Conservation (phyloP, 1,140 invertebrate species). For the Lucilia sericata region DNA sequence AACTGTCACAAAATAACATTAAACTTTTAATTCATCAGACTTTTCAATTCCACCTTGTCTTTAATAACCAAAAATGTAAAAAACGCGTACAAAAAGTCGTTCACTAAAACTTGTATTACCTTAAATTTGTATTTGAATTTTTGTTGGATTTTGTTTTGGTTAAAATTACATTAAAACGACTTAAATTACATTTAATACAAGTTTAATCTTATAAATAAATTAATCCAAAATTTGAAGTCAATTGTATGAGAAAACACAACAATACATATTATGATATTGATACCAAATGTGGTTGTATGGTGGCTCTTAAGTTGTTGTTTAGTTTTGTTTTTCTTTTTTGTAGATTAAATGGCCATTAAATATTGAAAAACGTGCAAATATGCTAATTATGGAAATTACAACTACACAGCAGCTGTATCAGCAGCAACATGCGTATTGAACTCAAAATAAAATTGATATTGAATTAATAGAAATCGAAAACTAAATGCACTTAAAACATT, state of each 20-base stretch:
- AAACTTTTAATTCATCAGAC: too few relatives aligned
- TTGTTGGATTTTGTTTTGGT: not conserved
- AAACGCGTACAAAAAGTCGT: too few relatives aligned
- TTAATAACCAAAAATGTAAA: too few relatives aligned
- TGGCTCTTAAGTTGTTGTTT: not conserved
- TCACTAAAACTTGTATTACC: too few relatives aligned
- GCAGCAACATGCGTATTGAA: not conserved
- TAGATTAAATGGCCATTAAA: slow-evolving; percentile 5
- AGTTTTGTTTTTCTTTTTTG: not conserved
- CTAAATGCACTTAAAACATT: slow-evolving; percentile 5
- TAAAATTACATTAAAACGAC: not conserved
- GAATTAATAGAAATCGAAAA: slow-evolving; percentile 14
- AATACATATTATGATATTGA: not conserved
- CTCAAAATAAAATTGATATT: slow-evolving; percentile 2
- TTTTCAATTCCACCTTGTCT: too few relatives aligned
- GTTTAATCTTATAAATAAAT: too few relatives aligned
- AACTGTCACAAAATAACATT: too few relatives aligned
- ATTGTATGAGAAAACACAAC: not conserved
- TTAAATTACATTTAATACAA: too few relatives aligned
- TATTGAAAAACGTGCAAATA: slow-evolving; percentile 29
- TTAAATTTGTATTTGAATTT: not conserved
- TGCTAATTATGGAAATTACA: slow-evolving; percentile 33
- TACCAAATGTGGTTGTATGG: too few relatives aligned
- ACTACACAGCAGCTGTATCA: not conserved
- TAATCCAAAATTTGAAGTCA: not conserved